Evolutionary conservation across 1,140 invertebrate genomes (phyloP).

Genomic region (Oscheius sp.): DNA sequence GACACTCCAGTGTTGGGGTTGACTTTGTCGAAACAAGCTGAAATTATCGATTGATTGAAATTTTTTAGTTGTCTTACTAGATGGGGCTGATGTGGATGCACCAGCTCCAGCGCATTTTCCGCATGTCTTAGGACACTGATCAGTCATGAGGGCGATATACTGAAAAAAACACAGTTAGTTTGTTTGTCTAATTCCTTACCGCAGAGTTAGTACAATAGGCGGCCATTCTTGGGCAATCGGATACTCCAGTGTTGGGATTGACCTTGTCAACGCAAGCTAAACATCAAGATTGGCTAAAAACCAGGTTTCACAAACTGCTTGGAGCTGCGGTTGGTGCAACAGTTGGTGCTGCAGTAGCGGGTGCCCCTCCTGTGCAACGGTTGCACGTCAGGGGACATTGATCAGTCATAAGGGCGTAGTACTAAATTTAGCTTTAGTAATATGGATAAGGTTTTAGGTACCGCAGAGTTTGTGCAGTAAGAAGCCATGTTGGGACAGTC

Average conservation of each 20-base stretch:
- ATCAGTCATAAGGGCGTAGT: slow-evolving; percentile 1
- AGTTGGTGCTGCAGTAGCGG: no score
- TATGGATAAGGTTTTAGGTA: neutral
- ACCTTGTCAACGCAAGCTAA: neutral
- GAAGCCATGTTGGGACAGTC: slow-evolving; percentile 2
- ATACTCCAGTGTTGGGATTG: slow-evolving; percentile 11
- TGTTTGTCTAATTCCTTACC: neutral
- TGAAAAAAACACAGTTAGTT: slow-evolving; percentile 11
- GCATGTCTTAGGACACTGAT: neutral
- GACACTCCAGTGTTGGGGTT: neutral
- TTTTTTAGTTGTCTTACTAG: no score
- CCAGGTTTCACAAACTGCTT: no score
- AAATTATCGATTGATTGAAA: no score
- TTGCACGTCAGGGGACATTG: neutral
- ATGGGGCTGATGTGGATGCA: no score
- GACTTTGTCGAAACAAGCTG: no score
- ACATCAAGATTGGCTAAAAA: neutral
- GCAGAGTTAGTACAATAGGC: slow-evolving; percentile 7
- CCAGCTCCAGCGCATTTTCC: no score
- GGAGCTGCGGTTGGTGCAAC: neutral
- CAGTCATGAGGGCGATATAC: slow-evolving; percentile 1
- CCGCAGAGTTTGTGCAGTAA: neutral
- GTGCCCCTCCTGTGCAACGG: neutral
- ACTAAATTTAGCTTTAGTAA: slow-evolving; percentile 1
- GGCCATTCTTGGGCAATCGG: slow-evolving; percentile 7